Conservation (phyloP, 2,888 invertebrate genomes). For the Xestia xanthographa region DNA sequence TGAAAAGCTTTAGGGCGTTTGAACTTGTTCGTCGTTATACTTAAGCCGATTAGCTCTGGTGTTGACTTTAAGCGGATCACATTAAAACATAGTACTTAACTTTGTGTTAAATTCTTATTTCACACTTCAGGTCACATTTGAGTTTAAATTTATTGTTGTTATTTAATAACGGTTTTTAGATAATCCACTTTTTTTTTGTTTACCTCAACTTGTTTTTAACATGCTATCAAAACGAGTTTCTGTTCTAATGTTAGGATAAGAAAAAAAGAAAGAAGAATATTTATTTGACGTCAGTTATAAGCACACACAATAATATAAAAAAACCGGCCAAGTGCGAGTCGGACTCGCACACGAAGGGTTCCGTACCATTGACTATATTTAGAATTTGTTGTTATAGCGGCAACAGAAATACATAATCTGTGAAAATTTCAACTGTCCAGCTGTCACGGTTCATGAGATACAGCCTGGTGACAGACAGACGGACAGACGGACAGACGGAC, state of each 20-base stretch:
- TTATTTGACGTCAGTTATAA: too few relatives aligned
- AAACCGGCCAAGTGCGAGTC: too few relatives aligned
- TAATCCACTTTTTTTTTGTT: background rate
- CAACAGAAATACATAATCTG: too few relatives aligned
- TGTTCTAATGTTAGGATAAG: background rate
- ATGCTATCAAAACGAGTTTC: background rate
- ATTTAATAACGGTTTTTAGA: background rate
- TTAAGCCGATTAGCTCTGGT: conserved; percentile 62
- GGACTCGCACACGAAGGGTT: too few relatives aligned
- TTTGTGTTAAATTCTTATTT: conserved; percentile 32
- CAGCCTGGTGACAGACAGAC: too few relatives aligned
- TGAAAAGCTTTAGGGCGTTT: conserved; percentile 50
- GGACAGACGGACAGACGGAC: too few relatives aligned
- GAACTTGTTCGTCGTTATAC: conserved; percentile 55
- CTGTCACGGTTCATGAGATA: too few relatives aligned
- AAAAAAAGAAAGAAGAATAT: too few relatives aligned
- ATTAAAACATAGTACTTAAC: conserved; percentile 51
- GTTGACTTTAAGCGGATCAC: conserved; percentile 63
- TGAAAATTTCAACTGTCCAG: too few relatives aligned
- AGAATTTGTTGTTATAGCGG: too few relatives aligned
- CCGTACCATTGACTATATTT: too few relatives aligned
- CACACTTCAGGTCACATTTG: conserved; percentile 1
- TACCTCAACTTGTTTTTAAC: background rate
- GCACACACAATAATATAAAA: too few relatives aligned
- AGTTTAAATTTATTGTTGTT: background rate